A percentile compares a stretch with the other conserved stretches of the same genome.
Conservation (phyloP, 2,888 invertebrate genomes). For the Lamellibrachia columna region DNA sequence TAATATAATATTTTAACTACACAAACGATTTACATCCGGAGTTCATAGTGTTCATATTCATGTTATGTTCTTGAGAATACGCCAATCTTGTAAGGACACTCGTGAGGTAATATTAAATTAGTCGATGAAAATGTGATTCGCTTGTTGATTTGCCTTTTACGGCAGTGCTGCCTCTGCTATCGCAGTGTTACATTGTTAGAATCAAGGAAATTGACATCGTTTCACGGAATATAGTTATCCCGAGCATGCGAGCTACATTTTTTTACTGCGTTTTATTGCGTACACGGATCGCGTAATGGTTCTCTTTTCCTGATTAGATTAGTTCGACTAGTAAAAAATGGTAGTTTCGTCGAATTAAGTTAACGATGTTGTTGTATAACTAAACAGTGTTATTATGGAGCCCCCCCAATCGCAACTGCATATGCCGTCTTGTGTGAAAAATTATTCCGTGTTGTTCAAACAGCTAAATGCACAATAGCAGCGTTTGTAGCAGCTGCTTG, state of each 20-base stretch:
- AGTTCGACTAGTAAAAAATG: background rate
- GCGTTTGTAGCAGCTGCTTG: too few relatives aligned
- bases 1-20: background rate
- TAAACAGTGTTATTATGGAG: background rate
- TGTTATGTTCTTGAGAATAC: background rate
- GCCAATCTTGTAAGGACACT: background rate
- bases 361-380: background rate
- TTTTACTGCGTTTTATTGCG: background rate
- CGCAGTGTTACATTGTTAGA: too few relatives aligned
- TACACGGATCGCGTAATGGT: background rate
- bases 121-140: background rate
- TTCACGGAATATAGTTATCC: background rate
- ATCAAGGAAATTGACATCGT: background rate
- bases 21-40: background rate
- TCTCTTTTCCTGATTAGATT: background rate
- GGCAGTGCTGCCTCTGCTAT: background rate
- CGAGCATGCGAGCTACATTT: background rate
- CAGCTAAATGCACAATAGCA: too few relatives aligned
- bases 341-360: background rate
- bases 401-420: background rate
- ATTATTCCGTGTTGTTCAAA: background rate
- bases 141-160: background rate
- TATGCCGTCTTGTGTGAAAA: background rate
- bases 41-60: background rate
- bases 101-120: background rate